Evolutionary conservation across 1,140 invertebrate genomes (phyloP).

Genomic region (Pogonus chalceus): DNA sequence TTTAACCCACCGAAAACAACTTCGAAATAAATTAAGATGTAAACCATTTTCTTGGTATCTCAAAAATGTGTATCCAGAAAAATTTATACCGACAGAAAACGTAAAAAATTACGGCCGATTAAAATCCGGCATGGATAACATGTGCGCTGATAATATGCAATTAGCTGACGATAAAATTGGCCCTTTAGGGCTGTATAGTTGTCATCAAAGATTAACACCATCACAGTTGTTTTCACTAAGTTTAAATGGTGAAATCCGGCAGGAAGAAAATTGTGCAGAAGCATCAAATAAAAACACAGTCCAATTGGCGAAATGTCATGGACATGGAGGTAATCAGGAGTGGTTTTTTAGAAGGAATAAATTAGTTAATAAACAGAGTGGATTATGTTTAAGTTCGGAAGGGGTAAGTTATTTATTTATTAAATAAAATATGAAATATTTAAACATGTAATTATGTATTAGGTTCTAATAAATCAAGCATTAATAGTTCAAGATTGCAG

Average conservation of each 20-base stretch:
- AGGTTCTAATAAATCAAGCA: too few species aligned
- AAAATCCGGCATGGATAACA: constrained; percentile 39
- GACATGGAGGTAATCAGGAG: constrained; percentile 43
- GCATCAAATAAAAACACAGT: constrained; percentile 32
- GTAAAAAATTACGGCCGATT: constrained; percentile 59
- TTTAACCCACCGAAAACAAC: constrained; percentile 54
- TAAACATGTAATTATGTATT: too few species aligned
- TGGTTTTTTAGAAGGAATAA: constrained; percentile 39
- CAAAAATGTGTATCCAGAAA: constrained; percentile 70
- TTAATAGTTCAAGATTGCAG: too few species aligned
- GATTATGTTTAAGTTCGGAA: constrained; percentile 30
- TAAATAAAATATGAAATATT: too few species aligned
- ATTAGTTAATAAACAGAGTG: constrained; percentile 26
- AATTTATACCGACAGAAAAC: constrained; percentile 78
- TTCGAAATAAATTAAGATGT: constrained; percentile 64
- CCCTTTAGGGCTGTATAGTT: constrained; percentile 62
- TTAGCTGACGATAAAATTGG: constrained; percentile 58
- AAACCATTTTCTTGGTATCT: constrained; percentile 75
- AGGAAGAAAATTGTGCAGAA: constrained; percentile 65
- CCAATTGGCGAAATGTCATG: constrained; percentile 44
- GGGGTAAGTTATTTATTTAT: constrained; percentile 22
- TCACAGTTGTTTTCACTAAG: constrained; percentile 66
- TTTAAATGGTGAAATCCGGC: constrained; percentile 55
- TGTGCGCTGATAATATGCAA: constrained; percentile 76
- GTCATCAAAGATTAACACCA: constrained; percentile 56